These are phyloP conservation scores for Acanthaster planci DNA, from an alignment of 35 echinoderm and acorn worm species.

Conservation along the genomic window DNA sequence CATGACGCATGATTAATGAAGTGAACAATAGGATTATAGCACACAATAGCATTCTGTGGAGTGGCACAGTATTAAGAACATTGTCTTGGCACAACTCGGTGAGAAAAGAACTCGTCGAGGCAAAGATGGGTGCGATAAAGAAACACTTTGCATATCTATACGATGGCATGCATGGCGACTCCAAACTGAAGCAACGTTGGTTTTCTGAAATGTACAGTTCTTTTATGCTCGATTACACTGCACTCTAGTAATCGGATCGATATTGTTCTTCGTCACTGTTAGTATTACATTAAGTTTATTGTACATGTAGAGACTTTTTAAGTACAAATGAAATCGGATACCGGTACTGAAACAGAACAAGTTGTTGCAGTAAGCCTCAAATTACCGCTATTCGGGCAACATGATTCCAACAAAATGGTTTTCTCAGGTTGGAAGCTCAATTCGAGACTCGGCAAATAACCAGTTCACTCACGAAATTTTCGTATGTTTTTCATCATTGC, in stretches of 20 bases:
- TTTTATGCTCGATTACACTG: background rate
- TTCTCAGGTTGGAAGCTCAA: constrained; percentile 62
- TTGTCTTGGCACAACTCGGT: constrained; percentile 36
- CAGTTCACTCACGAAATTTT: constrained; percentile 13
- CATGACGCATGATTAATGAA: too few species aligned
- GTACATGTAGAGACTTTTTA: background rate
- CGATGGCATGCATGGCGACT: constrained; percentile 33
- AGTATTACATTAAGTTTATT: background rate
- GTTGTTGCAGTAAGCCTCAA: constrained; percentile 37
- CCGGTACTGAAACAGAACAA: background rate
- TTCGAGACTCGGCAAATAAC: constrained; percentile 49
- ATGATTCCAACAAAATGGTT: constrained; percentile 56
- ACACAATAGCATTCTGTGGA: constrained; percentile 8
- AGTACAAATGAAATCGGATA: background rate
- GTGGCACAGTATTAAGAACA: background rate
- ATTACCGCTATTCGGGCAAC: constrained; percentile 55
- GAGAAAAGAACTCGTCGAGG: background rate
- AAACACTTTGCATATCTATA: constrained; percentile 33
- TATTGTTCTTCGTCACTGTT: background rate
- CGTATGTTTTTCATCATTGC: constrained; percentile 53
- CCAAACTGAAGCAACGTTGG: constrained; percentile 15
- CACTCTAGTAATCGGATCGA: background rate
- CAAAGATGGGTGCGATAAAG: background rate
- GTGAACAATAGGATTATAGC: too few species aligned
- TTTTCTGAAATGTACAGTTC: background rate